phyloP scores from a whole-genome alignment of 2,797 vertebrate species.

The Poecilia velifera region DNA sequence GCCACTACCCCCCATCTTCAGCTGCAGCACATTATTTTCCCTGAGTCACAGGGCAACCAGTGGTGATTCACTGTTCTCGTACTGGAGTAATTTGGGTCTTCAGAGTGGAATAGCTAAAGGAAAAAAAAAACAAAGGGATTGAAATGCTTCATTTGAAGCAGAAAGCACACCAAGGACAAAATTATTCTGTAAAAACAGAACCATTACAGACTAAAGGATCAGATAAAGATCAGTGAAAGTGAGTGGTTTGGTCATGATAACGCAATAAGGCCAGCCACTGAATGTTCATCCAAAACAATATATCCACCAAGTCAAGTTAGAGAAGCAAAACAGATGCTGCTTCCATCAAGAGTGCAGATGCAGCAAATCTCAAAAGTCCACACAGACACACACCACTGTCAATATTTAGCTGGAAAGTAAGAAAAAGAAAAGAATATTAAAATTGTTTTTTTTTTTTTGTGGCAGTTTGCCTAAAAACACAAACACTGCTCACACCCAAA shows the following conservation, averaged over 20 bases:
- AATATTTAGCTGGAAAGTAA: background rate
- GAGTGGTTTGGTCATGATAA: background rate
- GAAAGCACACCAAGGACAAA: background rate
- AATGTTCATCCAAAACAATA: background rate
- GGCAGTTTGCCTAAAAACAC: background rate
- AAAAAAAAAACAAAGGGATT: constrained; percentile 24
- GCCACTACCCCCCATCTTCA: constrained; percentile 93
- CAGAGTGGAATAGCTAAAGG: constrained; percentile 25
- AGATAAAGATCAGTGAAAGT: background rate
- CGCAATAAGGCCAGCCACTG: background rate
- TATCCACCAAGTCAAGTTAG: background rate
- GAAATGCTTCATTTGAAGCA: background rate
- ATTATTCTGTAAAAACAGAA: background rate
- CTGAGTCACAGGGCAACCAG: constrained; percentile 63
- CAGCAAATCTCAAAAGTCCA: background rate
- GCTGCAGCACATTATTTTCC: constrained; percentile 84
- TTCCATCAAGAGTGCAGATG: background rate
- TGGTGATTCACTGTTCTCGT: constrained; percentile 52
- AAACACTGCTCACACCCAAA: background rate
- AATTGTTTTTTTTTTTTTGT: background rate
- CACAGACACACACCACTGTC: background rate
- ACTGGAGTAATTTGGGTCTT: constrained; percentile 22
- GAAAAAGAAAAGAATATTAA: background rate
- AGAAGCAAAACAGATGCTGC: background rate
- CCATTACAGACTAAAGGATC: background rate